phyloP scores from a whole-genome alignment of 2,888 invertebrate genomes.

The Ochropleura leucogaster region DNA sequence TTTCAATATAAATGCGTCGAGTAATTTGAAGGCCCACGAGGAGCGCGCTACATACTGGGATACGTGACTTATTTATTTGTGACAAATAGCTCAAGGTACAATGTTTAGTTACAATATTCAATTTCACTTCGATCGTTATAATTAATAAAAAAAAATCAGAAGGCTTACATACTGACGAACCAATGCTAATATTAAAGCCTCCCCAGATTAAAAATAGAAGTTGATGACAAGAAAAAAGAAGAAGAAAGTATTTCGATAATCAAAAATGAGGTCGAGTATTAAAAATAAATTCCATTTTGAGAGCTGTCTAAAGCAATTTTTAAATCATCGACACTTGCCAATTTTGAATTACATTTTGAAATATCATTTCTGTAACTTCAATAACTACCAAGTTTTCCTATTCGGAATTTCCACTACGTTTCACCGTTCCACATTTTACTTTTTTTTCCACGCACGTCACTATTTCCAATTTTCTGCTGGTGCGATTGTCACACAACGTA shows the following conservation, averaged over 20 bases:
- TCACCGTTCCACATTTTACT: constrained; percentile 35
- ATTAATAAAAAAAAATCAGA: too few species aligned
- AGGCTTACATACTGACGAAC: too few species aligned
- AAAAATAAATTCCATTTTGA: neutral
- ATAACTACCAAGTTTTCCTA: constrained; percentile 8
- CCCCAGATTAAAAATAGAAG: too few species aligned
- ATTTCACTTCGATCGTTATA: neutral
- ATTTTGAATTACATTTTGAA: constrained; percentile 5
- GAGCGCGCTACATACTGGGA: constrained; percentile 20
- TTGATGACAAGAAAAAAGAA: too few species aligned
- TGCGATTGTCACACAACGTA: constrained; percentile 64
- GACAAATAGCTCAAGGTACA: neutral
- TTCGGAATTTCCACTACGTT: constrained; percentile 33
- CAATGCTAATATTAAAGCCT: too few species aligned
- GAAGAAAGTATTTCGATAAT: too few species aligned
- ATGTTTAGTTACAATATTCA: neutral
- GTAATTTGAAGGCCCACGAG: constrained; percentile 47
- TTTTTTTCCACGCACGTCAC: constrained; percentile 67
- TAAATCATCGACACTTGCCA: neutral
- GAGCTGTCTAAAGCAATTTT: neutral
- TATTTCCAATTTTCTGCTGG: constrained; percentile 73
- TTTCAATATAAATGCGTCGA: constrained; percentile 45
- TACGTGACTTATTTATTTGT: constrained; percentile 31
- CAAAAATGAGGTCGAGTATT: neutral
- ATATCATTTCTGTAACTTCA: constrained; percentile 14